Percentiles rank a stretch among this genome's conserved stretches.
phyloP scores from a whole-genome alignment of 2,888 invertebrate species.

The Chymomyza amoena region DNA sequence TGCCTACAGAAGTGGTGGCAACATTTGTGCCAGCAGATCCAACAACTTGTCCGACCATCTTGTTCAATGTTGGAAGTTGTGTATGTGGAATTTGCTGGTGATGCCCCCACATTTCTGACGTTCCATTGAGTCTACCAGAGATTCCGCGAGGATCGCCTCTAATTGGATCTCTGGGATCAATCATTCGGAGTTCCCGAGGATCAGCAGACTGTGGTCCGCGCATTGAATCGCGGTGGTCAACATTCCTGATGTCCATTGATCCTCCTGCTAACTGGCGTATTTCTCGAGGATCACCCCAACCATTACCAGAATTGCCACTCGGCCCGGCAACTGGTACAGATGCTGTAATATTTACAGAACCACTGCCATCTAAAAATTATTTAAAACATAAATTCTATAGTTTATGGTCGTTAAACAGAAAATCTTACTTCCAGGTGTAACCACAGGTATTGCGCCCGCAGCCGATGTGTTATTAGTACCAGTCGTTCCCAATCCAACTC shows the following conservation, averaged over 20 bases:
- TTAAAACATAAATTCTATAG: slow-evolving; percentile 4
- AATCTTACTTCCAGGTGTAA: slow-evolving; percentile 57
- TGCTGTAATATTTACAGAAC: slow-evolving; percentile 42
- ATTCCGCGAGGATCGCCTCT: slow-evolving; percentile 88
- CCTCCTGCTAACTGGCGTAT: slow-evolving; percentile 78
- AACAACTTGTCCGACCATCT: slow-evolving; percentile 80
- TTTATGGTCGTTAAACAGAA: neutral
- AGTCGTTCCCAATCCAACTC: slow-evolving; percentile 59
- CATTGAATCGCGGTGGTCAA: slow-evolving; percentile 80
- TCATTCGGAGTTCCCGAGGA: slow-evolving; percentile 79
- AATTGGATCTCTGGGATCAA: slow-evolving; percentile 80
- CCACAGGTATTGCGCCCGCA: slow-evolving; percentile 47
- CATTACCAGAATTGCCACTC: slow-evolving; percentile 78
- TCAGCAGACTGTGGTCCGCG: slow-evolving; percentile 75
- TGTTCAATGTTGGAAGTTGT: slow-evolving; percentile 76
- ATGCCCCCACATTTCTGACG: slow-evolving; percentile 89
- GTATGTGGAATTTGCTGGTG: slow-evolving; percentile 79
- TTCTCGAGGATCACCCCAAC: slow-evolving; percentile 82
- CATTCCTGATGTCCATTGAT: slow-evolving; percentile 80
- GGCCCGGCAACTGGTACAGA: slow-evolving; percentile 47
- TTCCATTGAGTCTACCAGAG: slow-evolving; percentile 90
- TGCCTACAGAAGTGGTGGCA: slow-evolving; percentile 78
- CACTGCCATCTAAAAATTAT: slow-evolving; percentile 41
- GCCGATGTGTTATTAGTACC: slow-evolving; percentile 58
- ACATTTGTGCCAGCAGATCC: slow-evolving; percentile 72